A percentile compares a stretch with the other conserved stretches of the same genome.
These are phyloP conservation scores for Scaptomyza parva DNA, from an alignment of 2,888 invertebrate genomes.

Conservation along the genomic window DNA sequence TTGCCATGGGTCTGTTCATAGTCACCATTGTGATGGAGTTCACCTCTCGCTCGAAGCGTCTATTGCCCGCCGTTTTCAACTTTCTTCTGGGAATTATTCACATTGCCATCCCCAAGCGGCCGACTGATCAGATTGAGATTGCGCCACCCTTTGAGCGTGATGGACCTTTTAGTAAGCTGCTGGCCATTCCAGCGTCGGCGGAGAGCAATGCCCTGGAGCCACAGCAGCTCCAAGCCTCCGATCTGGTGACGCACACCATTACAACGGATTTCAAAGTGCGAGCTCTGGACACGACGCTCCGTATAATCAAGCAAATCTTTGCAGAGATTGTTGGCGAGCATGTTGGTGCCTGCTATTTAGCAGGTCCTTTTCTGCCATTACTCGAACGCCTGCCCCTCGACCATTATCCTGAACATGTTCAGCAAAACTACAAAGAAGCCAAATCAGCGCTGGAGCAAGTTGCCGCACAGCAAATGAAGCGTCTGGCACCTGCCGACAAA, in stretches of 20 bases:
- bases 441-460: slow-evolving; percentile 46
- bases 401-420: slow-evolving; percentile 88
- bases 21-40: slow-evolving; percentile 91
- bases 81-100: slow-evolving; percentile 92
- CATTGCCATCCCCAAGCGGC: slow-evolving; percentile 88
- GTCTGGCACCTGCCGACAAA: slow-evolving; percentile 86
- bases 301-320: slow-evolving; percentile 87
- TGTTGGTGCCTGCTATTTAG: slow-evolving; percentile 84
- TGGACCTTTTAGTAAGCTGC: slow-evolving; percentile 86
- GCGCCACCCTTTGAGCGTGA: slow-evolving; percentile 89
- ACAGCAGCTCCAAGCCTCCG: slow-evolving; percentile 85
- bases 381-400: slow-evolving; percentile 87
- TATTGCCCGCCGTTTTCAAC: slow-evolving; percentile 92
- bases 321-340: slow-evolving; percentile 84
- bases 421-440: slow-evolving; percentile 82
- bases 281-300: slow-evolving; percentile 86
- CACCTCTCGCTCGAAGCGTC: slow-evolving; percentile 91
- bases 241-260: slow-evolving; percentile 85
- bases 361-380: slow-evolving; percentile 86
- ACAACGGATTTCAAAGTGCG: slow-evolving; percentile 89
- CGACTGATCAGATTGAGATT: slow-evolving; percentile 87
- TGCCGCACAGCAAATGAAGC: slow-evolving; percentile 60
- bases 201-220: slow-evolving; percentile 57
- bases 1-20: slow-evolving; percentile 92
- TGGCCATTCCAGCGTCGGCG: slow-evolving; percentile 85